Evolutionary conservation across 1,140 invertebrate species (phyloP), one percentile per base, ranked within the genome.

Genomic region (Rhyacophila brunnea): DNA sequence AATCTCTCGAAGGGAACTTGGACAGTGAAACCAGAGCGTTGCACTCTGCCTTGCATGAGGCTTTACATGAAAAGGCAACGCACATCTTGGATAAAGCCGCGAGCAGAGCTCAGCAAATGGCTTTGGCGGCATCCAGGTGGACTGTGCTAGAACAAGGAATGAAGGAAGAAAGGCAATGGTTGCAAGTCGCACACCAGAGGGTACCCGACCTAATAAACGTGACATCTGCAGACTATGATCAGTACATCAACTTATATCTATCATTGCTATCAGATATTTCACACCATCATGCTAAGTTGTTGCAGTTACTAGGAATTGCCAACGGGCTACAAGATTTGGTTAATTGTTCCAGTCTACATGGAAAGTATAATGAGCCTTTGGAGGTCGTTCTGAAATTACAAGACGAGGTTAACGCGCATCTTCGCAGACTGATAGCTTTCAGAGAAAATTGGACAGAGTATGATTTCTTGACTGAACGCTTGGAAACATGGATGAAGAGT

Each of bases 201-300:
- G 84, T 92, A 1, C 91, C 91, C 0, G 86, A 91, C 68, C 73
- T 93, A 0, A 85, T 85, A 14, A 87, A 82, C 5, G 86, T 93
- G 0, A 89, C 87, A 1, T 91, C 90, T 1, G 84, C 83, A 7
- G 90, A 92, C 64, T 91, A 90, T 63, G 85, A 92, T 67, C 87
- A 91, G 66, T 92, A 91, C 66, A 91, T 91, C 32, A 89, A 89
- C 17, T 71, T 92, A 0, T 91, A 91, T 72, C 89, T 91, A 75
- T 86, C 88, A 2, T 74, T 93, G 15, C 87, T 85, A 57, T 76
- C 85, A 11, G 90, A 93, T 66, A 84, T 92, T 46, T 84, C 85
- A 10, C 84, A 87, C 64, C 90, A 92, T 71, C 86, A 90, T 62
- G 85, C 87, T 0, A 85, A 88, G 68, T 80, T 91, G 64, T 74